Evolutionary conservation across 2,113 vertebrate genomes (phyloP).

Genomic region (Ceuthmochares aereus): DNA sequence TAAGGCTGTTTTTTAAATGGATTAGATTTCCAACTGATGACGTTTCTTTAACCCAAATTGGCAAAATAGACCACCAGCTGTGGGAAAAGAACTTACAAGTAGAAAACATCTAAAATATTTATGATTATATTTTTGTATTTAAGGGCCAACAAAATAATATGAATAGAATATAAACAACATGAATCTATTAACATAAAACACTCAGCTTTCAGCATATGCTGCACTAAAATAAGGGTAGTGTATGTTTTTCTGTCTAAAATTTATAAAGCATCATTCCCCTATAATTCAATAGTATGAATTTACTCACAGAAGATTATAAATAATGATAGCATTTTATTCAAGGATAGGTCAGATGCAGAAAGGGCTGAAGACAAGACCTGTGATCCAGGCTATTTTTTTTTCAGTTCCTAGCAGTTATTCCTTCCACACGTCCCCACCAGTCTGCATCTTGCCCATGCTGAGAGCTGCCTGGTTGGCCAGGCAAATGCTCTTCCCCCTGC

Average conservation of each 20-base stretch:
- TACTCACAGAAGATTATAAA: background rate
- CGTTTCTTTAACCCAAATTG: background rate
- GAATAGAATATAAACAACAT: background rate
- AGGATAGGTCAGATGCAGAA: background rate
- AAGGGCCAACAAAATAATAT: background rate
- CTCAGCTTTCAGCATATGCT: background rate
- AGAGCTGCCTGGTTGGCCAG: background rate
- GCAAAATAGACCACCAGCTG: conserved; percentile 26
- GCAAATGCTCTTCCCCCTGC: background rate
- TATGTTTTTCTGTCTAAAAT: background rate
- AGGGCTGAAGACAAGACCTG: background rate
- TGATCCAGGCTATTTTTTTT: background rate
- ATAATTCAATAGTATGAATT: background rate
- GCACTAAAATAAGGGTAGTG: background rate
- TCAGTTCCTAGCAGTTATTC: background rate
- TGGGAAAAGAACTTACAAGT: background rate
- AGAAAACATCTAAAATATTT: conserved; percentile 35
- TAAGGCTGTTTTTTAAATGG: background rate
- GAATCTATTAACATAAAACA: background rate
- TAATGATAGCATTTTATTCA: background rate
- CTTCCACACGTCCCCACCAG: background rate
- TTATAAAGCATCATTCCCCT: background rate
- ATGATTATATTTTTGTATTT: background rate
- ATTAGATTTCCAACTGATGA: conserved; percentile 1
- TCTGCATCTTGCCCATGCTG: background rate